Base-by-base conservation (phyloP, 2,113 vertebrate genomes). In the Cynocephalus volans region DNA sequence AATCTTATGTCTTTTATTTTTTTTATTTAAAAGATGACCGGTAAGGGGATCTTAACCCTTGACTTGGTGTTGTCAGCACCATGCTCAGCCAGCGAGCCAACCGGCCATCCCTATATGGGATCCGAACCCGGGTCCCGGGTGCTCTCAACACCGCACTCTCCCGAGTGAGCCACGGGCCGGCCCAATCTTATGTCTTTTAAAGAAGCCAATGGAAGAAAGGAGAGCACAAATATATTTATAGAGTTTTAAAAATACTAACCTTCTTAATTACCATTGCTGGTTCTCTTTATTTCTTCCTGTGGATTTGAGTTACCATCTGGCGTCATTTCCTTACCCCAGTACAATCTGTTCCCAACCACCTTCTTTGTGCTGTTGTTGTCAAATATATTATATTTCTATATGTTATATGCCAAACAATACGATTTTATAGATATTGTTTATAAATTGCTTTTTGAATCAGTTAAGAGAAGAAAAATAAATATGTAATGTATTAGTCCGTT, bases 371-470 rank as follows among this genome's bases (percentile, higher is more conserved):
- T 85, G 26, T 81, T 93, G 26, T 48, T 90, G 36, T 80, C 24
- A 83, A 90, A 89, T 81, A 50, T 90, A 69, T 95, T 76, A 58
- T 45, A 31, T 90, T 86, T 85, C 64, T 76, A 17, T 75, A 75
- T 77, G 50, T 65, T 70, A 52, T 31, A 73, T 60, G 64, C 17
- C 17, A 92, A 77, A 83, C 1, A 48, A 83, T 88, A 52, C 28
- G 56, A 28, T 95, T 93, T 67, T 90, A 86, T 62, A 80, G 31
- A 48, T 83, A 41, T 48, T 69, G 13, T 41, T 65, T 80, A 73
- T 54, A 50, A 86, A 86, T 95, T 75, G 15, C 54, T 83, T 93
- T 92, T 79, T 45, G 86, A 95, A 86, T 69, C 17, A 93, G 41
- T 86, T 93, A 69, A 73, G 6, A 69, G 23, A 92, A 54, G 21